Base-by-base conservation (phyloP, 2,113 vertebrate species). In the Passerina amoena region DNA sequence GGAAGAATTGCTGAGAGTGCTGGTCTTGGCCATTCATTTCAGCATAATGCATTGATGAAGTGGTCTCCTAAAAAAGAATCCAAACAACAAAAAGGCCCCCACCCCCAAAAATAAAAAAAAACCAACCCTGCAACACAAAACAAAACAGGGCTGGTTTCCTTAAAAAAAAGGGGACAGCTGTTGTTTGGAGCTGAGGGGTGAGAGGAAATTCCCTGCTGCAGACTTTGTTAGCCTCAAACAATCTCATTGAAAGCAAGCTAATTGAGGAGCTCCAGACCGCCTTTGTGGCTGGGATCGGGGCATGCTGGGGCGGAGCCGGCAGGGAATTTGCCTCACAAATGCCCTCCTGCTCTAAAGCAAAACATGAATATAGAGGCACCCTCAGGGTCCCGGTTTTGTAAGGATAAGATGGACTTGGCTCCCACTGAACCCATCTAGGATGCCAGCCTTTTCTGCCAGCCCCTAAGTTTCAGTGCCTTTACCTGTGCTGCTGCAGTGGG, bases 311-410 rank as follows among this genome's bases (percentile, higher is more conserved):
- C 83, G 88, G 86, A 80, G 63, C 11, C 0, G 2, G 53, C 48
- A 31, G 50, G 50, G 54, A 86, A 93, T 92, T 94, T 83, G 94
- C 86, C 81, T 97, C 76, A 93, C 88, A 94, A 90, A 92, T 73
- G 22, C 45, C 7, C 24, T 71, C 10, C 71, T 66, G 33, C 70
- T 91, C 45, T 61, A 45, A 70, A 40, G 59, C 48, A 40, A 33
- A 66, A 25, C 59, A 12, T 54, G 75, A 88, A 77, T 82, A 17
- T 11, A 80, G 82, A 65, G 54, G 63, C 15, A 80, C 63, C 66
- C 66, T 65, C 9, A 65, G 66, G 75, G 70, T 82, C 82, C 54
- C 61, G 12, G 57, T 63, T 91, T 35, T 76, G 59, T 57, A 28
- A 70, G 25, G 38, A 3, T 38, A 65, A 50, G 17, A 40, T 66